Conservation (phyloP, 2,888 invertebrate species). For the Spialia ferax region DNA sequence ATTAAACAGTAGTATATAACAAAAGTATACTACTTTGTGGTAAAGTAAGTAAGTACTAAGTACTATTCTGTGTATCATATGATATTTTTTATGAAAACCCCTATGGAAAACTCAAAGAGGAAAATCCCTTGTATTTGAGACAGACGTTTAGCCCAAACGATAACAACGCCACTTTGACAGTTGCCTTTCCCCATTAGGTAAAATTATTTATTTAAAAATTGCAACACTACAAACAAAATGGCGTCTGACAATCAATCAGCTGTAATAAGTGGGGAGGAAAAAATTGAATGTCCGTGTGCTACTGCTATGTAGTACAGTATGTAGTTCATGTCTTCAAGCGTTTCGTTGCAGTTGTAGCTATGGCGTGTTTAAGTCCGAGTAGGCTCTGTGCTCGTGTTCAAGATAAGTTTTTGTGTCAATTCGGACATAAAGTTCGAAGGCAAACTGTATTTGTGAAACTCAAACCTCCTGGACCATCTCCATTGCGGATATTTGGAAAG, state of each 20-base stretch:
- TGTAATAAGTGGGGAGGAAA: constrained; percentile 84
- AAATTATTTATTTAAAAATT: constrained; percentile 35
- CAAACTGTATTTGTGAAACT: constrained; percentile 90
- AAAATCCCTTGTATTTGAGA: too few relatives aligned
- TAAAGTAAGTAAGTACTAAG: too few relatives aligned
- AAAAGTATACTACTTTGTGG: too few relatives aligned
- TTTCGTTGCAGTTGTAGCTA: constrained; percentile 92
- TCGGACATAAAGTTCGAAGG: constrained; percentile 90
- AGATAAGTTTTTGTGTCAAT: constrained; percentile 93
- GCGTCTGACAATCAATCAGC: constrained; percentile 84
- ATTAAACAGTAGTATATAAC: too few relatives aligned
- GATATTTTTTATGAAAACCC: too few relatives aligned
- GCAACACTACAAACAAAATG: constrained; percentile 61
- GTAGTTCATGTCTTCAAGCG: constrained; percentile 85
- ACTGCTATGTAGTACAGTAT: constrained; percentile 64
- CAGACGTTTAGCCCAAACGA: too few relatives aligned
- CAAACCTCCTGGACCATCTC: constrained; percentile 88
- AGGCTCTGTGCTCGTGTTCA: constrained; percentile 93
- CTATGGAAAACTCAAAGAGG: too few relatives aligned
- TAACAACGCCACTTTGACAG: too few relatives aligned
- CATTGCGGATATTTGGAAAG: constrained; percentile 83
- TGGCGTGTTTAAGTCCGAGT: constrained; percentile 94
- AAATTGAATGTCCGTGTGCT: constrained; percentile 75
- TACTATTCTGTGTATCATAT: too few relatives aligned
- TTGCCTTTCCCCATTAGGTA: too few relatives aligned